These are phyloP conservation scores for Tillus elongatus DNA, from an alignment of 2,888 invertebrate species.

Conservation along the genomic window DNA sequence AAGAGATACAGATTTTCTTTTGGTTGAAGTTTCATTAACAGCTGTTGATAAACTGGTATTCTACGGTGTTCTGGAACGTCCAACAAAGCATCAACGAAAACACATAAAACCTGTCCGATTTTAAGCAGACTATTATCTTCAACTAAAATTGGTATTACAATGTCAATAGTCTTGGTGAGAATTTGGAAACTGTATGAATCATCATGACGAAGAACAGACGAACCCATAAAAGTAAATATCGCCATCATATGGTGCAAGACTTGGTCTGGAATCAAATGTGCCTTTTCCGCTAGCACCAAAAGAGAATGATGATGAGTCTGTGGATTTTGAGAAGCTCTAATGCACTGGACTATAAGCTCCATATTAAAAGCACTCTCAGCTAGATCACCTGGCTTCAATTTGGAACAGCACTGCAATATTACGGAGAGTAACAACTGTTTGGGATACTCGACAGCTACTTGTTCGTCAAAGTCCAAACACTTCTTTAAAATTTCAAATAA, in stretches of 20 bases:
- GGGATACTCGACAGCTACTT: constrained; percentile 74
- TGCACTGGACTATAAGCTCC: constrained; percentile 76
- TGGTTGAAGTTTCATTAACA: constrained; percentile 63
- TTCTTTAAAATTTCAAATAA: constrained; percentile 71
- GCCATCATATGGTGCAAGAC: constrained; percentile 91
- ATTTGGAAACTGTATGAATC: constrained; percentile 93
- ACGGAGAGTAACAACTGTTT: constrained; percentile 78
- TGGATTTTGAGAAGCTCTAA: constrained; percentile 83
- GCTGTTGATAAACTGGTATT: constrained; percentile 66
- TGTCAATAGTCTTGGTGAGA: constrained; percentile 80
- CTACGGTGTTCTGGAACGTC: constrained; percentile 92
- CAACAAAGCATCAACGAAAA: constrained; percentile 83
- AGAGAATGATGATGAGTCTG: constrained; percentile 93
- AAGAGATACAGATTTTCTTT: constrained; percentile 63
- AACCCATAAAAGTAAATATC: constrained; percentile 97
- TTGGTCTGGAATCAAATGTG: constrained; percentile 68
- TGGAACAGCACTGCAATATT: constrained; percentile 62
- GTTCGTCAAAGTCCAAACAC: constrained; percentile 73
- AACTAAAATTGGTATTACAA: constrained; percentile 73
- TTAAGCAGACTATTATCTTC: constrained; percentile 34
- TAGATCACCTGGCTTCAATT: constrained; percentile 46
- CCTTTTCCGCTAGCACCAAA: constrained; percentile 69
- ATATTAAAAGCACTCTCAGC: constrained; percentile 52
- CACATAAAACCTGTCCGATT: constrained; percentile 60
- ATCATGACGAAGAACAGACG: constrained; percentile 83